Evolutionary conservation across 2,113 vertebrate genomes (phyloP).

Genomic region (Urocynchramus pylzowi): DNA sequence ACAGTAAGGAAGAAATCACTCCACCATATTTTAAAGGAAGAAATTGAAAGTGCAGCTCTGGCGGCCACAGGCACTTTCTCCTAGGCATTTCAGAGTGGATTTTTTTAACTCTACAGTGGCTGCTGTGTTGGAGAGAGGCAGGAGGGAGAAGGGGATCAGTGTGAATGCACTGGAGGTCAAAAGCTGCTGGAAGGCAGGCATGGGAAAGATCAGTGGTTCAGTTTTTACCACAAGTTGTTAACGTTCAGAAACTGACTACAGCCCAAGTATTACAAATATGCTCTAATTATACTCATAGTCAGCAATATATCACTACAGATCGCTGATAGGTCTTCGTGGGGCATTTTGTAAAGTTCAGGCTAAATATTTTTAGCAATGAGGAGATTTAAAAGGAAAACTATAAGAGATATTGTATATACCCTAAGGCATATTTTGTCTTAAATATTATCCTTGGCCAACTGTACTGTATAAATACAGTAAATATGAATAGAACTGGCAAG

Average conservation of each 20-base stretch:
- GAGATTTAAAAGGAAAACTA: constrained; percentile 78
- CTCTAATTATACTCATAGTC: constrained; percentile 74
- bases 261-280: constrained; percentile 82
- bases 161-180: constrained; percentile 54
- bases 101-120: constrained; percentile 47
- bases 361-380: constrained; percentile 81
- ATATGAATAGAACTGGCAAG: constrained; percentile 85
- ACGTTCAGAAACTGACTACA: constrained; percentile 65
- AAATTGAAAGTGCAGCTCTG: constrained; percentile 30
- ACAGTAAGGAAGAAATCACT: constrained; percentile 34
- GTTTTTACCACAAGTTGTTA: constrained; percentile 69
- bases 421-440: constrained; percentile 83
- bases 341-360: constrained; percentile 74
- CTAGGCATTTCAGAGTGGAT: not conserved
- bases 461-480: constrained; percentile 84
- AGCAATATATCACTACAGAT: constrained; percentile 76
- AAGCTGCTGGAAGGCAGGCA: constrained; percentile 62
- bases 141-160: constrained; percentile 2
- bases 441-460: constrained; percentile 90
- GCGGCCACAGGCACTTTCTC: not conserved
- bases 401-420: constrained; percentile 81
- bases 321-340: constrained; percentile 70
- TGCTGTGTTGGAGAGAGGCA: not conserved
- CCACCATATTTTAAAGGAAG: constrained; percentile 64
- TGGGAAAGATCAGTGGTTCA: constrained; percentile 76